Evolutionary conservation across 2,113 vertebrate species (phyloP).

Genomic region (Dolichotis patagonum): DNA sequence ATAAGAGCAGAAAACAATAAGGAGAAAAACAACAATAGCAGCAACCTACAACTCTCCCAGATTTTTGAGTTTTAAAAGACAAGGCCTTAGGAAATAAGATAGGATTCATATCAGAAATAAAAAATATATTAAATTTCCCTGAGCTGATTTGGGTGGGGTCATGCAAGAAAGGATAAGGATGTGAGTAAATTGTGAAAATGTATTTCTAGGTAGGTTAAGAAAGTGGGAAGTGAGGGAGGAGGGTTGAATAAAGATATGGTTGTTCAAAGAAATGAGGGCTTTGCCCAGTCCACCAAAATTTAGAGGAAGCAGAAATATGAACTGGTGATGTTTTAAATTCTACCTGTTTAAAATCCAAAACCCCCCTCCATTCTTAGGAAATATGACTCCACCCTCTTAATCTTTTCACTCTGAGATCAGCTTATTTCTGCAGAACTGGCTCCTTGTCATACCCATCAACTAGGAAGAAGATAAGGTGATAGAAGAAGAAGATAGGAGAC

Average conservation of each 20-base stretch:
- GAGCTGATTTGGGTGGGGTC: background rate
- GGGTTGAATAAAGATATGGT: background rate
- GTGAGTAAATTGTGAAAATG: background rate
- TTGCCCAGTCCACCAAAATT: background rate
- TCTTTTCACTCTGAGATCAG: background rate
- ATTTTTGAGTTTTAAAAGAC: conserved; percentile 26
- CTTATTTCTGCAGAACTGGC: background rate
- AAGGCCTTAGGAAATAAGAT: background rate
- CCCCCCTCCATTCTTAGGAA: background rate
- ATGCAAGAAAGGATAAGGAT: background rate
- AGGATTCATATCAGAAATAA: background rate
- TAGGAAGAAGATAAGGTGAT: background rate
- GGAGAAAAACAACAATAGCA: background rate
- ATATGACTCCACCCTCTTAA: background rate
- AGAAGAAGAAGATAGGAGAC: background rate
- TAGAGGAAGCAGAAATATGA: background rate
- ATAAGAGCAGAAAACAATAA: background rate
- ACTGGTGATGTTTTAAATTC: background rate
- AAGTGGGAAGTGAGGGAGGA: background rate
- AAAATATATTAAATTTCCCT: background rate
- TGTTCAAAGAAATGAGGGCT: conserved; percentile 5
- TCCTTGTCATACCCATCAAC: background rate
- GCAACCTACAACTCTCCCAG: background rate
- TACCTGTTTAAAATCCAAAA: background rate
- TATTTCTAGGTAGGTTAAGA: background rate